phyloP scores from a whole-genome alignment of 1,140 invertebrate genomes.

The Saccostrea echinata region DNA sequence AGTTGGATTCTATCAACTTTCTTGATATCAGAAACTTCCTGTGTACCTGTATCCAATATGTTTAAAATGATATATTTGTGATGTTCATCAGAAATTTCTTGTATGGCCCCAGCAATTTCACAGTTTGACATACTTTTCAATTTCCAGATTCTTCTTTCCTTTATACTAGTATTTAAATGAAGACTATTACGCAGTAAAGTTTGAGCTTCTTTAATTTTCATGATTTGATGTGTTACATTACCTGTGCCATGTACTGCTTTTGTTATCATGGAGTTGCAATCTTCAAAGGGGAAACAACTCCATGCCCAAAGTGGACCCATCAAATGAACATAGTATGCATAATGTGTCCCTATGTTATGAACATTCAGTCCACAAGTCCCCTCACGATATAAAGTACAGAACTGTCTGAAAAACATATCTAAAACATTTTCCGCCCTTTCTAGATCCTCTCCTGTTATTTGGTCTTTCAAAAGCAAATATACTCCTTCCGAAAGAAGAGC shows the following conservation, averaged over 20 bases:
- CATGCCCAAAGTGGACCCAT: conserved; percentile 45
- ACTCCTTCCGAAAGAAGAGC: conserved; percentile 34
- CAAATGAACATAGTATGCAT: conserved; percentile 18
- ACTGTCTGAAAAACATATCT: conserved; percentile 35
- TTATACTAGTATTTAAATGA: neutral
- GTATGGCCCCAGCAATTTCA: neutral
- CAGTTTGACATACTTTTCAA: neutral
- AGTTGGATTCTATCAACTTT: conserved; percentile 13
- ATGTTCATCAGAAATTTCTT: neutral
- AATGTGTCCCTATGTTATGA: conserved; percentile 36
- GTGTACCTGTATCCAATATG: neutral
- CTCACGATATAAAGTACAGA: conserved; percentile 16
- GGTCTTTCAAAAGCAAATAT: conserved; percentile 24
- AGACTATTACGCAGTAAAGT: neutral
- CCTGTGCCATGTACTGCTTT: conserved; percentile 49
- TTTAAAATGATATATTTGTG: neutral
- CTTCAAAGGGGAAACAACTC: conserved; percentile 42
- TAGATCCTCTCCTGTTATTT: conserved; percentile 7
- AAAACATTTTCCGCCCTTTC: conserved; percentile 30
- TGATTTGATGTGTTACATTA: conserved; percentile 38
- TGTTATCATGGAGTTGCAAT: conserved; percentile 42
- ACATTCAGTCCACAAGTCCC: conserved; percentile 42
- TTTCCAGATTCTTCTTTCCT: neutral
- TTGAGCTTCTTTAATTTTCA: neutral
- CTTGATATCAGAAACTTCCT: neutral